phyloP scores from a whole-genome alignment of 2,113 vertebrate genomes.

The Passer domesticus region DNA sequence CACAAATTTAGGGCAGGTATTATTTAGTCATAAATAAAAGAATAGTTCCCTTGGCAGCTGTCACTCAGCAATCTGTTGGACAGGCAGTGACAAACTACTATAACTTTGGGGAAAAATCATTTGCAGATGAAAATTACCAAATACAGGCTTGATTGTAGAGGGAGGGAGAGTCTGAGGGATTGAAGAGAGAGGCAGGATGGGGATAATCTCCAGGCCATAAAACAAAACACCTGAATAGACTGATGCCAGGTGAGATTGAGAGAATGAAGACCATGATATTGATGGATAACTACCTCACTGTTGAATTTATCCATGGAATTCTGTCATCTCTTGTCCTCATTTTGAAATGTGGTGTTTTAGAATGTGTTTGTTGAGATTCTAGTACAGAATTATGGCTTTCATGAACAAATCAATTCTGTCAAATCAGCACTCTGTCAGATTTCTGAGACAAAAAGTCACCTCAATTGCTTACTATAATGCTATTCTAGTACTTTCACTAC shows the following conservation, averaged over 20 bases:
- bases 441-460: not conserved
- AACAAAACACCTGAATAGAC: not conserved
- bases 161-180: not conserved
- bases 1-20: not conserved
- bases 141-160: not conserved
- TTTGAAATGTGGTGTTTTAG: not conserved
- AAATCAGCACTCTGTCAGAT: not conserved
- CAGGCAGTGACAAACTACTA: not conserved
- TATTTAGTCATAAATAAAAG: not conserved
- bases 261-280: not conserved
- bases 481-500: not conserved
- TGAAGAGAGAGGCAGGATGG: not conserved
- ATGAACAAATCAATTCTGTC: not conserved
- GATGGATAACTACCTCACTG: not conserved
- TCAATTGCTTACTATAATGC: not conserved
- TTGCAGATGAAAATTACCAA: not conserved
- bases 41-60: not conserved
- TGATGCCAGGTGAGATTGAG: not conserved
- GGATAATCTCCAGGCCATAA: not conserved
- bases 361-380: not conserved
- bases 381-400: not conserved
- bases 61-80: not conserved
- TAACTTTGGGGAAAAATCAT: not conserved
- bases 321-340: not conserved
- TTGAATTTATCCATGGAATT: not conserved